These are phyloP conservation scores for Papilio machaon DNA, from an alignment of 1,140 invertebrate species.

Conservation along the genomic window DNA sequence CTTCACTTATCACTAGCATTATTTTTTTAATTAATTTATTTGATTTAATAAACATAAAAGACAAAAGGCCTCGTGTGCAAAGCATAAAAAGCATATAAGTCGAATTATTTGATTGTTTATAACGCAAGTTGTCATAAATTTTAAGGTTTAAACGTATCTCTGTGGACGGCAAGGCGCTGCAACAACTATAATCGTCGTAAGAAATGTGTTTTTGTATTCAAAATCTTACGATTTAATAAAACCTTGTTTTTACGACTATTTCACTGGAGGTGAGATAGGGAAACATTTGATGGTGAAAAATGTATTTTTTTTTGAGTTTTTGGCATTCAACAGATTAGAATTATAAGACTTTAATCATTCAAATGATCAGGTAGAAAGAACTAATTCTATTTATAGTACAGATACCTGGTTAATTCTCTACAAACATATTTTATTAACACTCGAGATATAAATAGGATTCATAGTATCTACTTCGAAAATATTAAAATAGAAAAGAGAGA, in stretches of 20 bases:
- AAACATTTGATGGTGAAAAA: conserved; percentile 28
- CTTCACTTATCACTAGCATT: background rate
- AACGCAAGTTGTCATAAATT: conserved; percentile 71
- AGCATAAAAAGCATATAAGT: conserved; percentile 42
- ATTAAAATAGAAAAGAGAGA: no score
- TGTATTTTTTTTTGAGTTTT: background rate
- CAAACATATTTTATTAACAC: background rate
- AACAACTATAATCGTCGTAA: conserved; percentile 57
- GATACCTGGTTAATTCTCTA: no score
- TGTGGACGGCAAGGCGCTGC: conserved; percentile 41
- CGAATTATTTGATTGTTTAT: conserved; percentile 73
- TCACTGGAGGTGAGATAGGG: conserved; percentile 39
- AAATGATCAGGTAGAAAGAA: no score
- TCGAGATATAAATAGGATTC: background rate
- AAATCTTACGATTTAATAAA: conserved; percentile 64
- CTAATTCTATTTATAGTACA: no score
- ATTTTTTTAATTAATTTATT: conserved; percentile 14
- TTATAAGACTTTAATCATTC: background rate
- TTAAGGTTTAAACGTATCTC: conserved; percentile 53
- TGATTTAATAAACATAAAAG: conserved; percentile 21
- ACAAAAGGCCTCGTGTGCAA: conserved; percentile 49
- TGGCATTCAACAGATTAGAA: background rate
- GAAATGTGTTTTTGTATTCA: conserved; percentile 64
- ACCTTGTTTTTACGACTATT: conserved; percentile 55
- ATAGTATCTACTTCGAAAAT: background rate